A percentile compares a stretch with the other conserved stretches of the same genome.
These are phyloP conservation scores for Argyrosomus japonicus DNA, from an alignment of 2,113 vertebrate species.

Conservation along the genomic window DNA sequence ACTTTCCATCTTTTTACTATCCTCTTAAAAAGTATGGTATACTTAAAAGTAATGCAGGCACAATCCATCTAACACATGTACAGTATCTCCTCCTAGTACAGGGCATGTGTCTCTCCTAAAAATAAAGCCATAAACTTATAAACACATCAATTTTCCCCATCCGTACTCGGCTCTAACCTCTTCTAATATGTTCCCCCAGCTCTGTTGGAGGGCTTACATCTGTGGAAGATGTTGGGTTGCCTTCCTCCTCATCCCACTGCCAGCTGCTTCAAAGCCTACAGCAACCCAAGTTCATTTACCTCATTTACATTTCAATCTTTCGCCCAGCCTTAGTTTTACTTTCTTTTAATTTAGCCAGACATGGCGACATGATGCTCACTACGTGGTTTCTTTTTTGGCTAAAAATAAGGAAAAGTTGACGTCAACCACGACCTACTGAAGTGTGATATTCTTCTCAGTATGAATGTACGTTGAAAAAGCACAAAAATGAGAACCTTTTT, in stretches of 20 bases:
- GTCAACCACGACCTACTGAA: neutral
- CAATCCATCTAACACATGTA: neutral
- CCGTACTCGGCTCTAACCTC: conserved; percentile 22
- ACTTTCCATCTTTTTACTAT: neutral
- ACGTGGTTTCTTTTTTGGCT: too few relatives aligned
- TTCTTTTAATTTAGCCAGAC: conserved; percentile 42
- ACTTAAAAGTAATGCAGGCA: neutral
- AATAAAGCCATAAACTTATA: conserved; percentile 15
- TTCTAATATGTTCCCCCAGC: conserved; percentile 44
- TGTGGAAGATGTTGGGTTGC: conserved; percentile 38
- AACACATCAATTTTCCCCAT: conserved; percentile 35
- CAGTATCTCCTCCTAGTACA: neutral
- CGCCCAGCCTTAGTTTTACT: conserved; percentile 40
- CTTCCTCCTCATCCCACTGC: conserved; percentile 13
- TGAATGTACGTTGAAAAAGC: neutral
- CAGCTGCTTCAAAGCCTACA: conserved; percentile 60
- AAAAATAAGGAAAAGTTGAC: conserved; percentile 15
- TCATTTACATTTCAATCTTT: conserved; percentile 61
- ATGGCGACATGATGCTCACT: neutral
- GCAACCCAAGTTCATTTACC: conserved; percentile 50
- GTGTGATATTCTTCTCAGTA: neutral
- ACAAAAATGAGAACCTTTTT: neutral
- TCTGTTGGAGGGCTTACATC: conserved; percentile 53
- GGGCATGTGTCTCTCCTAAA: conserved; percentile 5
- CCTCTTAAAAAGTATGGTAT: neutral